phyloP scores from a whole-genome alignment of 2,797 vertebrate species.

The Danio kyathit region DNA sequence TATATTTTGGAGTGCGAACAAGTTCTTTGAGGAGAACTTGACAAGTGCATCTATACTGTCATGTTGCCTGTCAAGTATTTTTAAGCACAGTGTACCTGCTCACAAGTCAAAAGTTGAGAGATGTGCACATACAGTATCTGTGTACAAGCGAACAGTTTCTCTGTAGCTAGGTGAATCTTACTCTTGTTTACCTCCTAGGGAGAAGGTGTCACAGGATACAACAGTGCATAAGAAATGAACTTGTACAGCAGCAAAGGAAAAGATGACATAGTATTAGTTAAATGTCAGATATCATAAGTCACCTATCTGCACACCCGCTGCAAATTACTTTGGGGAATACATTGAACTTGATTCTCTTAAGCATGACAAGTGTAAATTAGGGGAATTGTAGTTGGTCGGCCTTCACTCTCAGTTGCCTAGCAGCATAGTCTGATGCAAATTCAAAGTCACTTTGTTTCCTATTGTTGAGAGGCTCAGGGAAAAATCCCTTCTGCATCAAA shows the following conservation, averaged over 20 bases:
- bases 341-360: conserved; percentile 41
- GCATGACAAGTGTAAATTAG: conserved; percentile 54
- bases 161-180: conserved; percentile 4
- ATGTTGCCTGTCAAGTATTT: conserved; percentile 19
- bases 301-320: conserved; percentile 12
- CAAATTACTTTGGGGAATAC: conserved; percentile 51
- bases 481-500: conserved; percentile 44
- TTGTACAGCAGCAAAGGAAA: neutral
- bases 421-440: conserved; percentile 54
- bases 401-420: conserved; percentile 56
- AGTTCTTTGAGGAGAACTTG: neutral
- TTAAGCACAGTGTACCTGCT: neutral
- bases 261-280: conserved; percentile 37
- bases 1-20: neutral
- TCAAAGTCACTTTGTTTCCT: conserved; percentile 55
- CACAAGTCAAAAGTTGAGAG: neutral
- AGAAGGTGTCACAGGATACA: conserved; percentile 13
- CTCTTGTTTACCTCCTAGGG: neutral
- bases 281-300: conserved; percentile 40
- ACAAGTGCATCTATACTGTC: neutral
- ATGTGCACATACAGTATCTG: neutral
- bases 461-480: conserved; percentile 42
- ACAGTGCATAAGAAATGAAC: neutral
- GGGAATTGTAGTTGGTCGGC: conserved; percentile 38
- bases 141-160: neutral